Percentiles rank a stretch among this genome's conserved stretches.
Conservation (phyloP, 2,797 vertebrate species). For the Falco berigora region DNA sequence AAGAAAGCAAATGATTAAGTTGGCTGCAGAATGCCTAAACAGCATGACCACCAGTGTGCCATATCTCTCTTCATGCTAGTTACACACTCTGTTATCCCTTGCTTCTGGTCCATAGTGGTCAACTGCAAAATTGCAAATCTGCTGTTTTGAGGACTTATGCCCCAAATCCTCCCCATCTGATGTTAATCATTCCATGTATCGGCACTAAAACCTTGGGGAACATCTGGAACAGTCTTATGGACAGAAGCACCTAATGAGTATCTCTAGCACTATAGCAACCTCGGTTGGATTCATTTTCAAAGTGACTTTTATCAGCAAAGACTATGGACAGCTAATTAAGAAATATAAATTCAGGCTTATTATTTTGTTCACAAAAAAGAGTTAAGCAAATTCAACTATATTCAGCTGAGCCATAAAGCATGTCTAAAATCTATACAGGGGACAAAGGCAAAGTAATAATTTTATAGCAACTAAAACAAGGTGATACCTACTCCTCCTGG, state of each 20-base stretch:
- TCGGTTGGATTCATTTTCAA: not conserved
- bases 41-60: not conserved
- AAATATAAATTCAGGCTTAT: slow-evolving; percentile 20
- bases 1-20: not conserved
- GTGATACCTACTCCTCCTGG: not conserved
- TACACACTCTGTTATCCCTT: not conserved
- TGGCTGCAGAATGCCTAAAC: not conserved
- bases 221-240: not conserved
- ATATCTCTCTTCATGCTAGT: not conserved
- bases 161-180: not conserved
- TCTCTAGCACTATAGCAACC: not conserved
- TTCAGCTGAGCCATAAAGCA: not conserved
- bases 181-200: not conserved
- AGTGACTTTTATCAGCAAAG: slow-evolving; percentile 26
- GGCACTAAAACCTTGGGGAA: not conserved
- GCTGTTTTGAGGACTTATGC: not conserved
- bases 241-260: not conserved
- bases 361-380: not conserved
- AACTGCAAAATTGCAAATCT: not conserved
- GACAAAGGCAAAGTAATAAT: slow-evolving; percentile 11
- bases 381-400: not conserved
- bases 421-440: not conserved
- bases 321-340: slow-evolving; percentile 20
- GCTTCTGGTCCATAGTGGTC: not conserved
- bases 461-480: not conserved